Evolutionary conservation across 2,113 vertebrate species (phyloP).

Genomic region (Mungos mungo): DNA sequence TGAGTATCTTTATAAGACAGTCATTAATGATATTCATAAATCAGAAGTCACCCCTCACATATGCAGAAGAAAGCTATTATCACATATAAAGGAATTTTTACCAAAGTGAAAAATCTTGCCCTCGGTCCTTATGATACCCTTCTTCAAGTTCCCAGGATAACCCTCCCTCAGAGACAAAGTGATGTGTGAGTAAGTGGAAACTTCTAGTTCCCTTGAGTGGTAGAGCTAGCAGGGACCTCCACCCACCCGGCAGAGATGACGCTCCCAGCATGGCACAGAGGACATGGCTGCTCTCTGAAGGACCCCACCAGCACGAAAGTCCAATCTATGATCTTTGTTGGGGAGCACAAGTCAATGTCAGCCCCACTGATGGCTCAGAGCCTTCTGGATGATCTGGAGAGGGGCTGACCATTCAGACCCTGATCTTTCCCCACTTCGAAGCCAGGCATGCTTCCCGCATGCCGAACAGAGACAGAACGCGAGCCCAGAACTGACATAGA

Average conservation of each 20-base stretch:
- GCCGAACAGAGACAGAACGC: neutral
- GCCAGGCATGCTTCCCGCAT: neutral
- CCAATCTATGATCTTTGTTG: neutral
- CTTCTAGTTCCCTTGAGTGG: neutral
- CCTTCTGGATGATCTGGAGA: neutral
- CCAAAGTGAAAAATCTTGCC: neutral
- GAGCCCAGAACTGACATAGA: neutral
- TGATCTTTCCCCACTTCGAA: neutral
- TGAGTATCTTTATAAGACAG: neutral
- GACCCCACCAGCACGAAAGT: neutral
- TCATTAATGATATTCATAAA: neutral
- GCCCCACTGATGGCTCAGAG: neutral
- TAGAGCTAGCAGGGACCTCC: neutral
- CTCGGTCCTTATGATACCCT: neutral
- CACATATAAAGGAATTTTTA: neutral
- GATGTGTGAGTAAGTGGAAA: neutral
- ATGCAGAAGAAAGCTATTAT: neutral
- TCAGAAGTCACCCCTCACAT: neutral
- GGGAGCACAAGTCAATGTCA: neutral
- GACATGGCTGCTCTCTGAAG: neutral
- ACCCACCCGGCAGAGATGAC: neutral
- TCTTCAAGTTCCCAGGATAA: neutral
- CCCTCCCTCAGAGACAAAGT: neutral
- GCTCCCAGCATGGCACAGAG: neutral
- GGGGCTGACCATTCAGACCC: neutral